Percentiles rank a stretch among this genome's conserved stretches.
Conservation (phyloP, 2,113 vertebrate genomes). For the Caranx melampygus region DNA sequence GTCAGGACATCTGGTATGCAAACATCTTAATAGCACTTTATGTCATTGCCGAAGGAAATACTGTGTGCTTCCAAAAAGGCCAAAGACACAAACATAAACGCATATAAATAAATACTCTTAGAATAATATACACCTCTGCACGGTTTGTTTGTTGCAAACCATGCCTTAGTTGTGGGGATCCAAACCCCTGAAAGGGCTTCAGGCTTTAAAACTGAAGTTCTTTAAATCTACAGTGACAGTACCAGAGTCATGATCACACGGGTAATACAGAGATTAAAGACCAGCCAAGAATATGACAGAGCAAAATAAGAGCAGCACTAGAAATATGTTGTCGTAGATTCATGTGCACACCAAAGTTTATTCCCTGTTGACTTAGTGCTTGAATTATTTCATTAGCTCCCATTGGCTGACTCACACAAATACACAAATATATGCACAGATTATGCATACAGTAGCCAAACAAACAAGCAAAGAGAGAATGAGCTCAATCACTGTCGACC, state of each 20-base stretch:
- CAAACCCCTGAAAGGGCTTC: constrained; percentile 11
- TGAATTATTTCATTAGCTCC: constrained; percentile 26
- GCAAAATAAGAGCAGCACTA: constrained; percentile 18
- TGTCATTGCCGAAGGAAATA: not conserved
- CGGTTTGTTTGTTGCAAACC: not conserved
- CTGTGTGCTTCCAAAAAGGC: not conserved
- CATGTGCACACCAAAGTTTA: constrained; percentile 47
- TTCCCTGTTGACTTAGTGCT: constrained; percentile 12
- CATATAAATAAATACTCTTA: not conserved
- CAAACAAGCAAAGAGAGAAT: constrained; percentile 12
- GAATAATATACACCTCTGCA: not conserved
- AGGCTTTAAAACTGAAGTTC: not conserved
- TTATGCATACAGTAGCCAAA: not conserved
- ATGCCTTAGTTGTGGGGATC: constrained; percentile 5
- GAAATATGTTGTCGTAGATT: constrained; percentile 41
- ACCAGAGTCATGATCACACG: constrained; percentile 9
- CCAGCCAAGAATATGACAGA: constrained; percentile 52
- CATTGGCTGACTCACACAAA: constrained; percentile 19
- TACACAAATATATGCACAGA: not conserved
- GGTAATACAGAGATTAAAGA: constrained; percentile 23
- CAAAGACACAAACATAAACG: not conserved
- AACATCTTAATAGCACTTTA: too few species aligned
- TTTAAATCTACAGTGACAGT: constrained; percentile 1
- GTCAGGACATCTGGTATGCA: not conserved
- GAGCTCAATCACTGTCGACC: not conserved